phyloP scores from a whole-genome alignment of 2,888 invertebrate species.

The Timema podura region DNA sequence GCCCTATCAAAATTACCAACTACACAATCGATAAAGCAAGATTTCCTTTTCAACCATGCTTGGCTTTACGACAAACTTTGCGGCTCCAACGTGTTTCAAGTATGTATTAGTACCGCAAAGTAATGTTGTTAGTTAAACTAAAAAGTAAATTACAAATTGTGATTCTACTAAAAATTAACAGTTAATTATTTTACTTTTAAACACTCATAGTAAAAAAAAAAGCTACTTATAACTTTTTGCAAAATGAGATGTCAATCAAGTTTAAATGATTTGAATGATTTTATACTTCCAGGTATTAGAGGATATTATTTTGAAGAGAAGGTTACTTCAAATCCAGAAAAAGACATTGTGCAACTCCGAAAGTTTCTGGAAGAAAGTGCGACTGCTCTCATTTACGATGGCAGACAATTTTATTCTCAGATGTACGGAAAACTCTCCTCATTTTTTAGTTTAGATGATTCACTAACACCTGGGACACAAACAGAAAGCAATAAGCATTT shows the following conservation, averaged over 20 bases:
- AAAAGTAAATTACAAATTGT: background rate
- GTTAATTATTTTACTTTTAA: background rate
- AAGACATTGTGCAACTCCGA: constrained; percentile 55
- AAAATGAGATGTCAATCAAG: background rate
- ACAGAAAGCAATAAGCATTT: too few species aligned
- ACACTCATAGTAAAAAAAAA: background rate
- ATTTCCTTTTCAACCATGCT: constrained; percentile 67
- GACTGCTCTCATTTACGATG: constrained; percentile 72
- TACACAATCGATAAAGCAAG: constrained; percentile 59
- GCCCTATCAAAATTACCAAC: constrained; percentile 69
- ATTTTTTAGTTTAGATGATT: constrained; percentile 4
- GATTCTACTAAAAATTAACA: background rate
- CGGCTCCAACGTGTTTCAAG: constrained; percentile 68
- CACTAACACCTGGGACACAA: constrained; percentile 37
- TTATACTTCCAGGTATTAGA: constrained; percentile 54
- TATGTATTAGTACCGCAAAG: constrained; percentile 35
- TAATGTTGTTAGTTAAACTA: background rate
- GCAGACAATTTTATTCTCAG: constrained; percentile 76
- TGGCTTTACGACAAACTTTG: constrained; percentile 80
- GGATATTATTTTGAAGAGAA: constrained; percentile 58
- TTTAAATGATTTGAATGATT: background rate
- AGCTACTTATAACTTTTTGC: background rate
- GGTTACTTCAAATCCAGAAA: constrained; percentile 40
- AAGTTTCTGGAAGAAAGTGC: constrained; percentile 68
- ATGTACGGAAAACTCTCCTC: constrained; percentile 47